Conservation (phyloP, 1,140 invertebrate genomes). For the Sminthurides bifidus region DNA sequence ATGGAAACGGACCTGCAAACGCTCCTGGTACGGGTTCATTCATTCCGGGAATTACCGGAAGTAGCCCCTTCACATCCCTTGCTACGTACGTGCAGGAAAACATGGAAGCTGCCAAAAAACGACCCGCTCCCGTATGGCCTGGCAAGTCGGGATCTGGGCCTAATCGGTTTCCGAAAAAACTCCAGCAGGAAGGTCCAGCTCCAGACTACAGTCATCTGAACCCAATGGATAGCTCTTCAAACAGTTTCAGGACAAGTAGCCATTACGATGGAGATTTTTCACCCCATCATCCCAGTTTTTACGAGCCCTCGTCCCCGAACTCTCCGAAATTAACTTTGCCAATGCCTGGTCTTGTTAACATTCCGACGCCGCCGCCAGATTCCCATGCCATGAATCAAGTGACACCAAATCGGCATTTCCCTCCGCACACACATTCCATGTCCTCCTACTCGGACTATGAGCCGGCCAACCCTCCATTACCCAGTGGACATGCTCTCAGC, state of each 20-base stretch:
- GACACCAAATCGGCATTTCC: constrained; percentile 21
- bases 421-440: constrained; percentile 30
- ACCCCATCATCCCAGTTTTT: neutral
- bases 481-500: constrained; percentile 14
- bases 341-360: constrained; percentile 23
- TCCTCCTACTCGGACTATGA: constrained; percentile 22
- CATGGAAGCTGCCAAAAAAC: too few species aligned
- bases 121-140: neutral
- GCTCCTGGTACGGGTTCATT: neutral
- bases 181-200: neutral
- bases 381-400: constrained; percentile 16
- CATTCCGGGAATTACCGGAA: neutral
- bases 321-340: constrained; percentile 19
- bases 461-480: constrained; percentile 30
- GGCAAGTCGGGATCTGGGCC: neutral
- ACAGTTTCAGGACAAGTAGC: neutral
- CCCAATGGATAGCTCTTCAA: neutral
- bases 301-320: neutral
- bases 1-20: too few species aligned
- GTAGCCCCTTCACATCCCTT: neutral
- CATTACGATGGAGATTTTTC: neutral
- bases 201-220: neutral
- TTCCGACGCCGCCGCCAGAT: constrained; percentile 22
- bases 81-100: neutral
- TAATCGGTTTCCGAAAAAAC: neutral